Evolutionary conservation across 2,113 vertebrate genomes (phyloP), one percentile per base, ranked within the genome.

Genomic region (Aptenodytes forsteri): DNA sequence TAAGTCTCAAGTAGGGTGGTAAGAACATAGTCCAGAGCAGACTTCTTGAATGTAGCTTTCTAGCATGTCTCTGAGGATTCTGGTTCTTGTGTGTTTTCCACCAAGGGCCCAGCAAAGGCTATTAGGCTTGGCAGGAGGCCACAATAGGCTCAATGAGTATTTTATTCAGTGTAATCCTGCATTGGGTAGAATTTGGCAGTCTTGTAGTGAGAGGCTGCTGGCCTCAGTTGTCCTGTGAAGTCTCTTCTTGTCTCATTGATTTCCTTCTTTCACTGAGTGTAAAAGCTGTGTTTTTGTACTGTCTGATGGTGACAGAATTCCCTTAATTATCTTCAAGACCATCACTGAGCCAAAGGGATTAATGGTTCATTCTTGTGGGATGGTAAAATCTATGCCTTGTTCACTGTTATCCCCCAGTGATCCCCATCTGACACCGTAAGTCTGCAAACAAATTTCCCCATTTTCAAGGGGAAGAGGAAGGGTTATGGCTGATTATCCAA

Each of bases 81-180:
- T 10, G 2, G 10, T 84, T 89, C 56, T 64, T 92, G 50, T 80
- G n/a, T 87, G 30, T 95, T 90, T 92, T 90, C 55, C 40, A 87
- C 56, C 49, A 71, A 75, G 56, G 23, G n/a, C 65, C 55, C 30
- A 84, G 69, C 71, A 95, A 89, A 96, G 42, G 56, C 86, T 94
- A 15, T 94, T 92, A 65, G 69, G 40, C 72, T 82, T 96, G 92
- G 92, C 88, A 92, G 44, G 30, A 87, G n/a, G 69, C 73, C 93
- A 71, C 40, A 50, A 2, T 64, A 83, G 42, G 23, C 42, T 36
- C 76, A 75, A n/a, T 91, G 16, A 87, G 72, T 96, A 76, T 90
- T 89, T 95, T 79, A 94, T 93, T 89, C 27, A 30, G 38, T 71
- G 9, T 84, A 91, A 76, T 84, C 29, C 66, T 92, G 32, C 26